A percentile compares a stretch with the other conserved stretches of the same genome.
phyloP scores from a whole-genome alignment of 2,113 vertebrate genomes.

The Pan paniscus region DNA sequence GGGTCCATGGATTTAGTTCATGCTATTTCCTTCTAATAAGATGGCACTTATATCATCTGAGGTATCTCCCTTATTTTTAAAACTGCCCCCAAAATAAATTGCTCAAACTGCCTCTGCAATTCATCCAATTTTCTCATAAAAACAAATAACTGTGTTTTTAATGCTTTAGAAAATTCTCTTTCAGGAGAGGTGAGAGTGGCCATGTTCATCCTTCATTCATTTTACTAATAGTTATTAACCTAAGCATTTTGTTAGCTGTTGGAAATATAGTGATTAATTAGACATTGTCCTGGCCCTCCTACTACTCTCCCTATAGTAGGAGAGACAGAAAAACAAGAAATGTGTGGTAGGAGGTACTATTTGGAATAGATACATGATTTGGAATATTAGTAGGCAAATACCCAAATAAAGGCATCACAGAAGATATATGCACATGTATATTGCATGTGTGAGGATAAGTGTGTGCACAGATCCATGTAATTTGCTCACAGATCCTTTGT shows the following conservation, averaged over 20 bases:
- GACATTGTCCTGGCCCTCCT: neutral
- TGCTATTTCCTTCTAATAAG: neutral
- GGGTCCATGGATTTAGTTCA: neutral
- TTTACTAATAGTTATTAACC: neutral
- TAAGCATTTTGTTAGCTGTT: neutral
- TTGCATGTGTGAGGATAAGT: neutral
- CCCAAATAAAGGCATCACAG: neutral
- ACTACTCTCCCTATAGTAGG: neutral
- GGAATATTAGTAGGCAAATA: neutral
- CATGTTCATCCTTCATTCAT: neutral
- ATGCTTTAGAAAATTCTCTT: neutral
- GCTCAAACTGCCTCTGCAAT: neutral
- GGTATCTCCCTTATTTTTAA: neutral
- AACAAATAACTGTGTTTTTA: neutral
- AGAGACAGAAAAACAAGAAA: neutral
- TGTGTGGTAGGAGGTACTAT: neutral
- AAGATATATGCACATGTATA: rapidly evolving
- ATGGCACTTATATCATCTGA: rapidly evolving
- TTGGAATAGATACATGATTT: neutral
- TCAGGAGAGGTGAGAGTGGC: neutral
- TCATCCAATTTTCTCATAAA: neutral
- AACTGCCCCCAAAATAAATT: neutral
- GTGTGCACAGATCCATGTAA: neutral
- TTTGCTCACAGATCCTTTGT: neutral
- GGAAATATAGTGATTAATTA: neutral